Base-by-base conservation (phyloP, 2,113 vertebrate species). In the Oplegnathus fasciatus region DNA sequence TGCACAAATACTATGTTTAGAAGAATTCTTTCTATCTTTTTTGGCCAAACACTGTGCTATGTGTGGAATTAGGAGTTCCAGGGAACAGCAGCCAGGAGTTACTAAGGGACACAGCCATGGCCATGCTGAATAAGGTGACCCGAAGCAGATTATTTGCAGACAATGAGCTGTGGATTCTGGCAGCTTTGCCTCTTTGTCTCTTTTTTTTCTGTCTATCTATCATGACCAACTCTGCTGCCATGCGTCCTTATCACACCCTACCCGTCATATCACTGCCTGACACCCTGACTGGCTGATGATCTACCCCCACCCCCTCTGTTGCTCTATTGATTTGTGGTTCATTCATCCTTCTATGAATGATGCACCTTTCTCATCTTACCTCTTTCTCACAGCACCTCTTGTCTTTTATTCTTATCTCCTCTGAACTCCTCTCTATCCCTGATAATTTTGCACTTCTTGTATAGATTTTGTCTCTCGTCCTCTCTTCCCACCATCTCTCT, bases 131-230 rank as follows among this genome's bases (percentile, higher is more conserved):
- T 73, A 85, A 84, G 84, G 88, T 91, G 84, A 90, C 88, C 83
- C 6, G 10, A 48, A 60, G 72, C 90, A 81, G 85, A 80, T 84
- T 90, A 84, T 89, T 91, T 89, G 68, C 80, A 82, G 80, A 86
- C 79, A 81, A 83, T 81, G 61, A 89, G 74, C 28, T 86, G 85
- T 82, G 73, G 73, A 57, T 78, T 74, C 85, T 89, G 85, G 71
- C 83, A 78, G 78, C 48, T 52, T 52, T 73, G 32, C 37, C 42
- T 67, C 26, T 73, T 80, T 78, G 55, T 67, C 71, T 30, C 3
- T 69, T 42, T 34, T 57, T 69, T 73, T 46, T 7, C 2, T 34
- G 67, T 80, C 55, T 46, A 52, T 85, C 42, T 62, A 11, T 88
- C 48, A 76, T 77, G 42, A 68, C 52, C 52, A 84, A 76, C 73